A percentile compares a stretch with the other conserved stretches of the same genome.
phyloP scores from a whole-genome alignment of 2,888 invertebrate genomes.

The Sinodicranocentrus sp. region DNA sequence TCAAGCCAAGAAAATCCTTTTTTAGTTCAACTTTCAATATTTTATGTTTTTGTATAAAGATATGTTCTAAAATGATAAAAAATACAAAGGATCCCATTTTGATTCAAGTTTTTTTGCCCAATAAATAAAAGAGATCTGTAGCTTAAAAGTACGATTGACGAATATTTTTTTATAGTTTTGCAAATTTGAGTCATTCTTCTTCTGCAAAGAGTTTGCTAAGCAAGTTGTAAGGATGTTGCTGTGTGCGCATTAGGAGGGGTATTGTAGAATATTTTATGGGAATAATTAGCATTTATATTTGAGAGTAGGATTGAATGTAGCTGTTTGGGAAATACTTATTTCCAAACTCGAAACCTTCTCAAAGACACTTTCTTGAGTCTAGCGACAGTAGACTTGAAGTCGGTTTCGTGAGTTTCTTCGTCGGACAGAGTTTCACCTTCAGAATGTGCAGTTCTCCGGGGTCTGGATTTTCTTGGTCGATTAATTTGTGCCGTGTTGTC shows the following conservation, averaged over 20 bases:
- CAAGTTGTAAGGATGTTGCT: slow-evolving; percentile 25
- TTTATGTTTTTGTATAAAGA: slow-evolving; percentile 32
- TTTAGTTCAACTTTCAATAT: no score
- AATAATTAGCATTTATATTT: no score
- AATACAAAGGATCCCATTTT: slow-evolving; percentile 2
- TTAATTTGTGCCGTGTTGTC: slow-evolving; percentile 73
- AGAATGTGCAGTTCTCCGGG: slow-evolving; percentile 84
- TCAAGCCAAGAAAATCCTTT: no score
- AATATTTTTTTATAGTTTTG: not conserved
- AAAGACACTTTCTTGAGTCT: slow-evolving; percentile 89
- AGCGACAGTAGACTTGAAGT: slow-evolving; percentile 86
- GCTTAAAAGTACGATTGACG: not conserved
- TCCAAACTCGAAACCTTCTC: slow-evolving; percentile 88
- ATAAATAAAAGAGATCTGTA: not conserved
- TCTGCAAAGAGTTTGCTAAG: slow-evolving; percentile 18
- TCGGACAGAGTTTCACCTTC: slow-evolving; percentile 86
- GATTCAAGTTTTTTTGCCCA: not conserved
- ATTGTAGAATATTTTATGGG: no score
- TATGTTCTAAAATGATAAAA: slow-evolving; percentile 39
- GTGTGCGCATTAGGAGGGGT: slow-evolving; percentile 45
- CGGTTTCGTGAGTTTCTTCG: slow-evolving; percentile 82
- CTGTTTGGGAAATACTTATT: slow-evolving; percentile 78
- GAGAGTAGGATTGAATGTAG: not conserved
- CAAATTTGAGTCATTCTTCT: slow-evolving; percentile 39
- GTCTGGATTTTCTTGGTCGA: slow-evolving; percentile 79